Percentiles rank a stretch among this genome's conserved stretches.
These are phyloP conservation scores for Neoseiulus cucumeris DNA, from an alignment of 1,140 invertebrate species.

Conservation along the genomic window DNA sequence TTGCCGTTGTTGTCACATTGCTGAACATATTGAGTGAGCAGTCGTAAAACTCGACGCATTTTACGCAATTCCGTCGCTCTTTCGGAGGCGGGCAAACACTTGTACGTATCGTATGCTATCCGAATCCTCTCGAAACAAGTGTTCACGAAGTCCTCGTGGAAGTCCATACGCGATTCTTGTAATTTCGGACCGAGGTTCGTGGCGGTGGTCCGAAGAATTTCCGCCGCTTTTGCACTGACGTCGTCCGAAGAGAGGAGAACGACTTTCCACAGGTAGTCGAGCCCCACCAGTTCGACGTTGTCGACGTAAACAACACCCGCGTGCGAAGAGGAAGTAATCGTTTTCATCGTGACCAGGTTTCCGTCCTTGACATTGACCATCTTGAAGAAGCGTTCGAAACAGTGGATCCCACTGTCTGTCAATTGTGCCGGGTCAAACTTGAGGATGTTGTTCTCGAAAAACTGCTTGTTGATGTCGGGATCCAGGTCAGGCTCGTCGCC, in stretches of 20 bases:
- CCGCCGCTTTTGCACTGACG: conserved; percentile 71
- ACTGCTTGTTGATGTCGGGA: conserved; percentile 84
- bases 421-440: conserved; percentile 71
- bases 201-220: conserved; percentile 74
- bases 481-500: conserved; percentile 90
- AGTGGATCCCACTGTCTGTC: conserved; percentile 87
- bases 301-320: conserved; percentile 21
- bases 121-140: conserved; percentile 64
- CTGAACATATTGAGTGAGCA: conserved; percentile 80
- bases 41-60: conserved; percentile 81
- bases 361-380: conserved; percentile 87
- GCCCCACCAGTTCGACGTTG: conserved; percentile 64
- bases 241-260: conserved; percentile 72
- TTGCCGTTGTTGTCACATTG: conserved; percentile 84
- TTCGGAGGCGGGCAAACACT: conserved; percentile 33
- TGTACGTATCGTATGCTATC: conserved; percentile 46
- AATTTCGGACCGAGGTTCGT: conserved; percentile 74
- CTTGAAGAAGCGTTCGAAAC: conserved; percentile 87
- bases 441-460: conserved; percentile 86
- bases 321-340: conserved; percentile 17
- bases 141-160: conserved; percentile 79
- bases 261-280: conserved; percentile 88
- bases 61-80: conserved; percentile 47
- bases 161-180: conserved; percentile 47
- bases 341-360: conserved; percentile 49